Evolutionary conservation across 2,797 vertebrate species (phyloP), one percentile per base, ranked within the genome.

Genomic region (Fringilla coelebs): DNA sequence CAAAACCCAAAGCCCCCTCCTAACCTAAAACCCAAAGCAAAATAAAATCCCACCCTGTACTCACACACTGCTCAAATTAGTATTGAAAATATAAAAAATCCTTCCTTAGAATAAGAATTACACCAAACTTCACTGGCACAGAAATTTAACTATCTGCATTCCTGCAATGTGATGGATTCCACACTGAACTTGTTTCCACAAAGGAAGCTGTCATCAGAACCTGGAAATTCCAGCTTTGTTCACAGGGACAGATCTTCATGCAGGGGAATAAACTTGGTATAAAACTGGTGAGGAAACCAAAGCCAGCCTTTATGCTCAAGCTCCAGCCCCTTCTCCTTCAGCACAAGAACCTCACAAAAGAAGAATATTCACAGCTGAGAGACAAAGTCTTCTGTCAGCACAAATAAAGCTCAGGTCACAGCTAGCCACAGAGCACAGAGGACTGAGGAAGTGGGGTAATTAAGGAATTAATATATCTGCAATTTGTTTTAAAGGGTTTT

Each of bases 1-100:
- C 9, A 63, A 55, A 21, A 14, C 3, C 4, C 4, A 12, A 58
- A n/a, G 2, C 1, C 9, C 9, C 5, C 4, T 55, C 21, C 22
- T 55, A 55, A 36, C 6, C 9, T 28, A 9, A 18, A 75, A 65
- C 22, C 2, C 6, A 34, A 41, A 29, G 2, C 14, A 51, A 65
- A 87, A 12, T 21, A 13, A 58, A 75, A 31, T 22, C 7, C 14
- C 13, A 58, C 2, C 6, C 26, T 65, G 7, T 52, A 32, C 10
- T 41, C 5, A 11, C 36, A 15, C 29, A 14, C 3, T 31, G 34
- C 15, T 25, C 5, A 58, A 74, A 78, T 62, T 34, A n/a, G 10
- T 78, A 29, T 17, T 61, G 10, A 61, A 88, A 81, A 13, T 18
- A 40, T 57, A 11, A 36, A 34, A 73, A 77, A 8, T 8, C 54